phyloP scores from a whole-genome alignment of 2,113 vertebrate genomes.

The Maccullochella peelii region DNA sequence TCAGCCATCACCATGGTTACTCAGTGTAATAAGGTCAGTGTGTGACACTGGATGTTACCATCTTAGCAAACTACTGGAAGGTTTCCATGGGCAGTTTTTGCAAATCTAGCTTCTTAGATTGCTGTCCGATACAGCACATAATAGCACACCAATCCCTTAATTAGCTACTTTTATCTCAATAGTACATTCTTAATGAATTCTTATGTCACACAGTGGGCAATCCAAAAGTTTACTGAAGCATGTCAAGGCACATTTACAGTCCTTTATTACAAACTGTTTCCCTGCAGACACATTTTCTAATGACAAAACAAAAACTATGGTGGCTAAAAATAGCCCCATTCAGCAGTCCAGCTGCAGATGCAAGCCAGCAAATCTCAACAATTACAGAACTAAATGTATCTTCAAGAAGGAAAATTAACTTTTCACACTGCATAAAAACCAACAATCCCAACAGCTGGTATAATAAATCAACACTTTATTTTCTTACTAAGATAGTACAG shows the following conservation, averaged over 20 bases:
- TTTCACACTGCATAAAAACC: constrained; percentile 1
- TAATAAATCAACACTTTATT: constrained; percentile 27
- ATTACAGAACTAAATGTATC: background rate
- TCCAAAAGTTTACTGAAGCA: constrained; percentile 8
- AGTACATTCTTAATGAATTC: constrained; percentile 5
- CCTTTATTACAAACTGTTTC: constrained; percentile 13
- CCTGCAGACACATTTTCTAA: constrained; percentile 19
- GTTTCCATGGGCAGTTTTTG: constrained; percentile 24
- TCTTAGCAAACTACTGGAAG: constrained; percentile 42
- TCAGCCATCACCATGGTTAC: constrained; percentile 78
- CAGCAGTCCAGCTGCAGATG: constrained; percentile 31
- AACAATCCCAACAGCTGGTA: background rate
- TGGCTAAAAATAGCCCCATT: constrained; percentile 38
- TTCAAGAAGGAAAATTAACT: background rate
- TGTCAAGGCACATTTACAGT: constrained; percentile 3
- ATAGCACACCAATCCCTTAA: constrained; percentile 10
- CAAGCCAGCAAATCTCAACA: background rate
- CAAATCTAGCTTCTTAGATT: constrained; percentile 21
- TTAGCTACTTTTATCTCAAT: constrained; percentile 16
- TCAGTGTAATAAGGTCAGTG: constrained; percentile 69
- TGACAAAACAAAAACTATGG: background rate
- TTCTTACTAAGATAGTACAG: background rate
- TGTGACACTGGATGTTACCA: constrained; percentile 47
- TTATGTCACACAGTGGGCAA: constrained; percentile 4
- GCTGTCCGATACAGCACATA: constrained; percentile 1